Conservation (phyloP, 2,888 invertebrate species). For the Oscheius sp. region DNA sequence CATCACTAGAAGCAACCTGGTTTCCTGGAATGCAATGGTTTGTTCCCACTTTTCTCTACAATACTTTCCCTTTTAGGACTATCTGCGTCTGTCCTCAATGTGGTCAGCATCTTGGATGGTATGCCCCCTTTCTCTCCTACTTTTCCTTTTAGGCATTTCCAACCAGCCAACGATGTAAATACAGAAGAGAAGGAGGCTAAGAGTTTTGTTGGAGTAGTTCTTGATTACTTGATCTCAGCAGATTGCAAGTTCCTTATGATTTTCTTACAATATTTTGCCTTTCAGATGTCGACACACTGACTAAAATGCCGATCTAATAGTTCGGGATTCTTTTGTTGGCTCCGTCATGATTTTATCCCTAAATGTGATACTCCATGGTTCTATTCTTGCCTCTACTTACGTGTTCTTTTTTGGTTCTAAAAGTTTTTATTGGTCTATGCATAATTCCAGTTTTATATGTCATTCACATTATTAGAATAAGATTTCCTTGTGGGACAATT, state of each 20-base stretch:
- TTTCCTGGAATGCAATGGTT: slow-evolving; percentile 49
- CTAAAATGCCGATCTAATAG: slow-evolving; percentile 17
- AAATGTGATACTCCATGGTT: no score
- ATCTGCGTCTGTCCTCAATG: slow-evolving; percentile 43
- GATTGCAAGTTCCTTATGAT: slow-evolving; percentile 38
- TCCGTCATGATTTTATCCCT: neutral
- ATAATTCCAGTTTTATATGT: neutral
- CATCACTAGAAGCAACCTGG: slow-evolving; percentile 40
- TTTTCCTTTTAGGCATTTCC: slow-evolving; percentile 43
- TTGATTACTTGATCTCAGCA: slow-evolving; percentile 50
- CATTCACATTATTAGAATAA: neutral
- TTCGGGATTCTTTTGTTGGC: neutral
- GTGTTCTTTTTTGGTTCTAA: neutral
- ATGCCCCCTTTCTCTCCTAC: slow-evolving; percentile 5
- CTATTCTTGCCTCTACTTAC: slow-evolving; percentile 15
- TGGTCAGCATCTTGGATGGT: slow-evolving; percentile 50
- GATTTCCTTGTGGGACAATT: neutral
- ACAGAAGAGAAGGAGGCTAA: slow-evolving; percentile 20
- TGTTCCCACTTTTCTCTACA: no score
- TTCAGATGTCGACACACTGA: slow-evolving; percentile 25
- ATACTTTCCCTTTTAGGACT: slow-evolving; percentile 33
- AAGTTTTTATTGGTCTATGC: neutral
- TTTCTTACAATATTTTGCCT: neutral
- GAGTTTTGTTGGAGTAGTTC: slow-evolving; percentile 46
- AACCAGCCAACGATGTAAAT: slow-evolving; percentile 20